These are phyloP conservation scores for Lithosia quadra DNA, from an alignment of 2,888 invertebrate species.

Conservation along the genomic window DNA sequence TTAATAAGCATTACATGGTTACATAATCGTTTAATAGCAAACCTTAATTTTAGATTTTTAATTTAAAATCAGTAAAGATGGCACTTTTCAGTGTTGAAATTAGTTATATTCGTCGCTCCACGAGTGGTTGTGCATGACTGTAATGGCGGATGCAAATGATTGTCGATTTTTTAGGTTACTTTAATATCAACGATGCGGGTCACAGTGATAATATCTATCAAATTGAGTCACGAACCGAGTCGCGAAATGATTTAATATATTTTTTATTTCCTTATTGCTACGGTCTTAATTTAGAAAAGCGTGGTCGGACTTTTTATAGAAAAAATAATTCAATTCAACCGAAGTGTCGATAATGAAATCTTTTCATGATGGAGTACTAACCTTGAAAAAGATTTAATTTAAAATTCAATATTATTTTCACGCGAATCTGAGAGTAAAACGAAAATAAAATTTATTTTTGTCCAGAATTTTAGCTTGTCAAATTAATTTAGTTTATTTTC, in stretches of 20 bases:
- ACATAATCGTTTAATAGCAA: too few species aligned
- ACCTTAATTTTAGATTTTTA: not conserved
- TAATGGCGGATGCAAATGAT: conserved; percentile 46
- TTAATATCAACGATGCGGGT: conserved; percentile 37
- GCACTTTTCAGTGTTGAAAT: not conserved
- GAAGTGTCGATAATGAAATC: conserved; percentile 2
- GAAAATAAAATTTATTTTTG: not conserved
- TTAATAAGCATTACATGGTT: too few species aligned
- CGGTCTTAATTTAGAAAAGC: conserved; percentile 13
- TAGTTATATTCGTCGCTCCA: not conserved
- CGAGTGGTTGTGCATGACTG: conserved; percentile 10
- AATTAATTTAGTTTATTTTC: not conserved
- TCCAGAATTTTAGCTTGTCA: not conserved
- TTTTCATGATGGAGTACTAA: not conserved
- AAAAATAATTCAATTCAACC: conserved; percentile 7
- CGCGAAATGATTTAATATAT: not conserved
- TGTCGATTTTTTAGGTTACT: conserved; percentile 44
- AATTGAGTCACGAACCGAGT: conserved; percentile 20
- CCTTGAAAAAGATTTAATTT: not conserved
- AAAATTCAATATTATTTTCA: not conserved
- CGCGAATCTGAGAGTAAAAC: not conserved
- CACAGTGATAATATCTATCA: conserved; percentile 36
- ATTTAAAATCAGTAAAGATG: not conserved
- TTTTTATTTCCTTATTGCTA: conserved; percentile 9
- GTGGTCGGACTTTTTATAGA: not conserved